phyloP scores from a whole-genome alignment of 2,113 vertebrate genomes.

The Elaphurus davidianus region DNA sequence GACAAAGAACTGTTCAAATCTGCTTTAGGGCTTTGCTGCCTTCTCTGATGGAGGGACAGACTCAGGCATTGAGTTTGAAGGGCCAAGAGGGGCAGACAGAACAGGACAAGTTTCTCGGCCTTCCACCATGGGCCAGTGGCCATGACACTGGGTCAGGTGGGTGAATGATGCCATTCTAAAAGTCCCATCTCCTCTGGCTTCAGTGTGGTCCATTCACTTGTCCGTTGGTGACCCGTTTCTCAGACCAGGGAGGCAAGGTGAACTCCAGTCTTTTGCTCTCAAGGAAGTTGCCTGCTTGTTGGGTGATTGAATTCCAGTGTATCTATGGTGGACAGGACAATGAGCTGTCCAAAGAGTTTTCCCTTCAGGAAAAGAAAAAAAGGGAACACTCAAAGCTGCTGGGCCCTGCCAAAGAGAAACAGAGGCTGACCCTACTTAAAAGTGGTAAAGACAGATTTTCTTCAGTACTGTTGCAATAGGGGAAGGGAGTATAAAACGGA shows the following conservation, averaged over 20 bases:
- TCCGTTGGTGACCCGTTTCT: neutral
- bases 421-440: neutral
- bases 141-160: neutral
- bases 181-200: neutral
- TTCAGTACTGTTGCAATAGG: neutral
- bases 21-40: neutral
- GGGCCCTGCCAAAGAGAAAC: neutral
- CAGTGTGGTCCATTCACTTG: neutral
- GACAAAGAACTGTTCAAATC: neutral
- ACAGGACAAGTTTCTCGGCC: neutral
- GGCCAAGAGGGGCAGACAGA: neutral
- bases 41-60: neutral
- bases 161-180: too few species aligned
- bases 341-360: neutral
- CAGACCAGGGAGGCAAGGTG: neutral
- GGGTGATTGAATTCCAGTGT: neutral
- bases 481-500: neutral
- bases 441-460: neutral
- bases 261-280: neutral
- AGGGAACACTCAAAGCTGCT: neutral
- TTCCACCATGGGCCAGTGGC: neutral
- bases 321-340: neutral
- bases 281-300: neutral
- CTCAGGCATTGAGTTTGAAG: neutral
- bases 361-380: neutral